Base-by-base conservation (phyloP, 2,113 vertebrate genomes). In the Forbesichthys papilliferus region DNA sequence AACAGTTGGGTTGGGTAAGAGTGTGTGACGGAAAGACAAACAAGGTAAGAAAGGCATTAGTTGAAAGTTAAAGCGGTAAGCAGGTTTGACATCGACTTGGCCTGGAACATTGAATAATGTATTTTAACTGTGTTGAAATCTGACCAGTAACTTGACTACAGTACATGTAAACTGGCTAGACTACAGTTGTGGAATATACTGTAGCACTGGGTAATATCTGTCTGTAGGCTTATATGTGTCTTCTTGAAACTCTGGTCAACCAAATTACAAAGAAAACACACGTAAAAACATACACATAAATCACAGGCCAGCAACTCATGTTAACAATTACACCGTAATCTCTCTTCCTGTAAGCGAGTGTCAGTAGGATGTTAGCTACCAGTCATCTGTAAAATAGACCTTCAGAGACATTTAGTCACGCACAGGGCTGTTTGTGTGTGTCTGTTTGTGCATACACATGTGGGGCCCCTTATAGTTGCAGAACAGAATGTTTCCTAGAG, bases 241-340 rank as follows among this genome's bases (percentile, higher is more conserved):
- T 42, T 56, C 16, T 10, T 56, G n/a, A 61, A 13, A 61, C 60
- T 42, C 60, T 14, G 33, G 36, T 18, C n/a, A 14, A 55, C 53
- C n/a, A n/a, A 55, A n/a, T 9, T n/a, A 55, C 53, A 55, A 66
- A 34, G 47, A 10, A 33, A 27, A 46, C 47, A 52, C 58, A 27
- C 27, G 48, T 9, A 71, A 1, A 58, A 47, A 74, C 48, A 52
- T 42, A 68, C 56, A 58, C 11, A 33, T 46, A 75, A 1, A 70
- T 4, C 60, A 58, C 3, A 53, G 42, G 5, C 54, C 56, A 75
- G 34, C 47, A 18, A 51, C 58, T 75, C 66, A 79, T 83, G 78
- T 71, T 79, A 81, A 72, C 79, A 84, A 83, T 81, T 81, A 84
- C 14, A 66, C 33, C 1, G 49, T 63, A 80, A 80, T 83, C 74